Base-by-base conservation (phyloP, 2,888 invertebrate species). In the Rhogogaster chlorosoma region DNA sequence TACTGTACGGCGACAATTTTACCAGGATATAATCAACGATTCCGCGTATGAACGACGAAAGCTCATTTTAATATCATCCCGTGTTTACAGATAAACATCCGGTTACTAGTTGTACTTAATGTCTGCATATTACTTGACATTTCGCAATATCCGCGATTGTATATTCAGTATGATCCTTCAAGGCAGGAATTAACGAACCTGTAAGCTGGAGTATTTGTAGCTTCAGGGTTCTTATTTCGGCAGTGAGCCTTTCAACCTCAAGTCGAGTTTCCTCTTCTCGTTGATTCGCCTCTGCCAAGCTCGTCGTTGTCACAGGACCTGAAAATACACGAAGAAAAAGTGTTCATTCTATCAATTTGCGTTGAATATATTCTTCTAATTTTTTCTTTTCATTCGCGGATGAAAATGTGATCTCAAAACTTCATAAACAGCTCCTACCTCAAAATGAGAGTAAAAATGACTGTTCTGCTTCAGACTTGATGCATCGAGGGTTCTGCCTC, bases 141-240 rank as follows among this genome's bases (percentile, higher is more conserved):
- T 29, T 32, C 6, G 12, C 75, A 29, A 77, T 77, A 77, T 18
- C 75, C 75, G 12, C 75, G 29, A 77, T 45, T 49, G 29, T 77
- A 77, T 29, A 53, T 49, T 77, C 49, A 29, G 49, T 26, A 29
- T 10, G 6, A 61, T 80, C 29, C 45, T 29, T n/a, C 10, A 29
- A 53, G 77, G 53, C 45, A 18, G 29, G 53, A 77, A 77, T 77
- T 49, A 80, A 80, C 80, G 61, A 80, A 95, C 95, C 95, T 88
- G 95, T 94, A 85, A 95, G 92, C 89, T 95, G 95, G 80, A 95
- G 92, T 84, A 95, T 93, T 91, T 95, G 95, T 84, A 95, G 92
- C 90, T 95, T 95, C 84, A 96, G 93, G 15, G 94, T 94, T 85
- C 95, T 94, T 89, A 96, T 95, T 92, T 96, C 95, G 15, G 95